phyloP scores from a whole-genome alignment of 2,888 invertebrate genomes.

The Hemithea aestivaria region DNA sequence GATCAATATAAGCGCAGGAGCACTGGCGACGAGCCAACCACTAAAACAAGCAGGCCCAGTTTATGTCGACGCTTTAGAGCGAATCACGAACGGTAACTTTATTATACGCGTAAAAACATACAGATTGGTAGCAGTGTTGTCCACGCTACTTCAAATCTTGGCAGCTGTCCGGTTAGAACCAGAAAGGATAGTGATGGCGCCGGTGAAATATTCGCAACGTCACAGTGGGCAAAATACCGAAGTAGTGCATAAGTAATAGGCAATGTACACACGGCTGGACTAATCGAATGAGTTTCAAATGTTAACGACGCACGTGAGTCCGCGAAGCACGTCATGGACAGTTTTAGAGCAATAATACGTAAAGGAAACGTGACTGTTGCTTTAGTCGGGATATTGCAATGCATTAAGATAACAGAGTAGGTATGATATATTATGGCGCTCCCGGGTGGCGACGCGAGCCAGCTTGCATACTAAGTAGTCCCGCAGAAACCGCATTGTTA shows the following conservation, averaged over 20 bases:
- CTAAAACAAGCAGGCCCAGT: constrained; percentile 49
- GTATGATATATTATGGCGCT: constrained; percentile 19
- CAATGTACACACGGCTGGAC: constrained; percentile 5
- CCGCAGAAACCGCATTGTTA: constrained; percentile 44
- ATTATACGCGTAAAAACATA: constrained; percentile 40
- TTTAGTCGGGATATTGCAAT: constrained; percentile 25
- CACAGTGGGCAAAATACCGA: constrained; percentile 39
- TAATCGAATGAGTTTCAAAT: constrained; percentile 8
- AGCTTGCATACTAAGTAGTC: constrained; percentile 28
- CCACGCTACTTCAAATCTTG: constrained; percentile 25
- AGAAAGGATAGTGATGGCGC: constrained; percentile 35
- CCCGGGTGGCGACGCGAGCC: constrained; percentile 25
- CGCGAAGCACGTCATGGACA: constrained; percentile 30
- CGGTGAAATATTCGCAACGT: constrained; percentile 36
- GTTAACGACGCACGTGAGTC: constrained; percentile 28
- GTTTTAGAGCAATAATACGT: constrained; percentile 36
- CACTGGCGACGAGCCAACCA: constrained; percentile 62
- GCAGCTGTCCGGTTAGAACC: constrained; percentile 37
- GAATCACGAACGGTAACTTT: constrained; percentile 36
- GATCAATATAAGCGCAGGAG: constrained; percentile 44
- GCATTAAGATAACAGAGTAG: constrained; percentile 21
- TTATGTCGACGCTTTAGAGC: constrained; percentile 43
- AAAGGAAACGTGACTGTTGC: constrained; percentile 27
- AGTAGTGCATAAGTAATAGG: constrained; percentile 29
- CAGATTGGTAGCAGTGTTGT: constrained; percentile 26